Evolutionary conservation across 2,888 invertebrate species (phyloP).

Genomic region (Blastobasis adustella): DNA sequence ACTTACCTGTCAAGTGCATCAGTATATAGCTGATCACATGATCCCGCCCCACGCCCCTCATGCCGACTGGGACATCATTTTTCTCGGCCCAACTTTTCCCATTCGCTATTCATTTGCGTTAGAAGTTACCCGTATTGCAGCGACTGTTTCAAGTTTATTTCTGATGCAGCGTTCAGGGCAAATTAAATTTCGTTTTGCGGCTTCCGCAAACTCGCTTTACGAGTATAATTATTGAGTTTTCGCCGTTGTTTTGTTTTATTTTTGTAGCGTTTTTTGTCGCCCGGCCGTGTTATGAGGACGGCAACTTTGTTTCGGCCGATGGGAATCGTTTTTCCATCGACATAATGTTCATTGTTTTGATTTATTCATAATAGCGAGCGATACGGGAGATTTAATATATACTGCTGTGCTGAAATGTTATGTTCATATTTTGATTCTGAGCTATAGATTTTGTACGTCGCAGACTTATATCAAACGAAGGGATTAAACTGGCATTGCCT

Average conservation of each 20-base stretch:
- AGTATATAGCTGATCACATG: slow-evolving; percentile 33
- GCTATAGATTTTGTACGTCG: too few relatives aligned
- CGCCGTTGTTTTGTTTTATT: slow-evolving; percentile 31
- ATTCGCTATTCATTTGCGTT: slow-evolving; percentile 75
- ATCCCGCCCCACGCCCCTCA: slow-evolving; percentile 17
- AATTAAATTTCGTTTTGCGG: slow-evolving; percentile 75
- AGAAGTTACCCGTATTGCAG: slow-evolving; percentile 71
- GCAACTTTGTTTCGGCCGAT: slow-evolving; percentile 43
- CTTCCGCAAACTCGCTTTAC: slow-evolving; percentile 68
- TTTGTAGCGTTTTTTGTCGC: slow-evolving; percentile 12
- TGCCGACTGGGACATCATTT: slow-evolving; percentile 68
- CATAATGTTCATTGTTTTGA: slow-evolving; percentile 3
- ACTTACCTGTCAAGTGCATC: slow-evolving; percentile 7
- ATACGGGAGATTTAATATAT: background rate
- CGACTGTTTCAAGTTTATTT: slow-evolving; percentile 75
- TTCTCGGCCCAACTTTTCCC: slow-evolving; percentile 71
- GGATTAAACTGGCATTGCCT: too few relatives aligned
- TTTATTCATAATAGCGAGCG: background rate
- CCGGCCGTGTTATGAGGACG: slow-evolving; percentile 38
- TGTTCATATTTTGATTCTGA: too few relatives aligned
- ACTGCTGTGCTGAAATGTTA: background rate
- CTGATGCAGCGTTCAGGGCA: slow-evolving; percentile 74
- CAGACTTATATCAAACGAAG: too few relatives aligned
- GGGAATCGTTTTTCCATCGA: slow-evolving; percentile 11
- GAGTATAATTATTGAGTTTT: slow-evolving; percentile 63